Base-by-base conservation (phyloP, 2,888 invertebrate species). In the Mythimna impura region DNA sequence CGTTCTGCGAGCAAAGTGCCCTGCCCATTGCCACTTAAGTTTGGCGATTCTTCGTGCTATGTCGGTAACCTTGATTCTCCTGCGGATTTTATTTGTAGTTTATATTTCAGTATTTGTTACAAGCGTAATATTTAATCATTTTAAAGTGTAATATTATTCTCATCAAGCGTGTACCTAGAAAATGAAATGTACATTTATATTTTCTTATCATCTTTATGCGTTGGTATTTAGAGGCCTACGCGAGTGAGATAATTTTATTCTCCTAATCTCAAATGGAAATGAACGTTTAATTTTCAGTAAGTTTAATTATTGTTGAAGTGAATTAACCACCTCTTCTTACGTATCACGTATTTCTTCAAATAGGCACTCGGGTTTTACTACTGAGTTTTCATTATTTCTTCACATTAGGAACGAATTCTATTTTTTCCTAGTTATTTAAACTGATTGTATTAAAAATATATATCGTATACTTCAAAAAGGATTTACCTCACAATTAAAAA, bases 121-220 rank as follows among this genome's bases (percentile, higher is more conserved):
- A 36, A 36, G 36, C 36, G 9, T 36, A 36, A 36, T 36, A 12
- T 40, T 14, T 14, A 43, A 4, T 43, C 43, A 43, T 81, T 78
- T 61, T 61, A 78, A 47, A 47, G 43, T 47, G 47, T 79, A 71
- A 76, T 74, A 78, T 64, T 43, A 63, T 66, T 36, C 61, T 67
- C 20, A 43, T 47, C n/a, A 52, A 65, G 50, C 55, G 50, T 54
- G 64, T 63, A 69, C 50, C 43, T 12, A n/a, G 22, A n/a, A 72
- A 72, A 66, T 3, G 30, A 47, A 47, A 63, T 57, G 25, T 12
- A 55, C 57, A 66, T 70, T 72, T 60, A 57, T 60, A 78, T 73
- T 63, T 71, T 75, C 62, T 80, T 80, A 76, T 76, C 73, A 57
- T 60, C 43, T 66, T n/a, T 71, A 50, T 64, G n/a, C 10, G 47